These are phyloP conservation scores for Dynastes hyllus DNA, from an alignment of 2,888 invertebrate species.

Conservation along the genomic window DNA sequence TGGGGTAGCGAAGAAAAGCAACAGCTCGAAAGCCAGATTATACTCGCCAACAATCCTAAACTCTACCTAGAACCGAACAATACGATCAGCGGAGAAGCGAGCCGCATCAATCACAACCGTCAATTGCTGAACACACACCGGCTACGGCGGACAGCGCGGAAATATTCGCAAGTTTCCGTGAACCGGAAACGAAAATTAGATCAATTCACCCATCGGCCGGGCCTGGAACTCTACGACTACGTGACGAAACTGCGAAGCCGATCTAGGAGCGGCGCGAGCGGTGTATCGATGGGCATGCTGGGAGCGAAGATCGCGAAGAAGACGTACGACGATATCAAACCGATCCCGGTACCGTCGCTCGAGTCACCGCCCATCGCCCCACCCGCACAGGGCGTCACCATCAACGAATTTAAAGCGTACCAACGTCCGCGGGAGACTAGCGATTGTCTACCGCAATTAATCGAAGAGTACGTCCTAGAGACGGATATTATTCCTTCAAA, in stretches of 20 bases:
- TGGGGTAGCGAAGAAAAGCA: constrained; percentile 86
- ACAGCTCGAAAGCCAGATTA: constrained; percentile 87
- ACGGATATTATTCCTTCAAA: constrained; percentile 80
- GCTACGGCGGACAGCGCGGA: constrained; percentile 83
- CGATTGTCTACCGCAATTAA: constrained; percentile 79
- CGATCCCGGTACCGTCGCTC: constrained; percentile 78
- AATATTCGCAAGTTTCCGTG: constrained; percentile 86
- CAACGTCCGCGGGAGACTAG: constrained; percentile 70
- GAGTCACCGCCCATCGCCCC: constrained; percentile 76
- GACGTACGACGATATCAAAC: constrained; percentile 74
- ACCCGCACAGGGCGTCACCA: constrained; percentile 71
- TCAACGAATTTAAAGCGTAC: constrained; percentile 70
- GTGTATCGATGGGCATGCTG: constrained; percentile 61
- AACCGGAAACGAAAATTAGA: constrained; percentile 92
- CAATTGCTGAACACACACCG: constrained; percentile 83
- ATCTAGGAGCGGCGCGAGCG: constrained; percentile 65
- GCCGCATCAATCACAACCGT: constrained; percentile 83
- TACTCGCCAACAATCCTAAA: constrained; percentile 89
- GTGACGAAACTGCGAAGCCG: constrained; percentile 74
- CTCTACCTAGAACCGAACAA: constrained; percentile 93
- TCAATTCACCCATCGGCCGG: constrained; percentile 86
- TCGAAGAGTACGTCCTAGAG: constrained; percentile 92
- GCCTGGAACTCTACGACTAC: constrained; percentile 84
- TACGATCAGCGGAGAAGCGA: constrained; percentile 83
- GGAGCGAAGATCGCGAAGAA: constrained; percentile 75